Conservation (phyloP, 2,888 invertebrate species). For the Ectemnius cavifrons region DNA sequence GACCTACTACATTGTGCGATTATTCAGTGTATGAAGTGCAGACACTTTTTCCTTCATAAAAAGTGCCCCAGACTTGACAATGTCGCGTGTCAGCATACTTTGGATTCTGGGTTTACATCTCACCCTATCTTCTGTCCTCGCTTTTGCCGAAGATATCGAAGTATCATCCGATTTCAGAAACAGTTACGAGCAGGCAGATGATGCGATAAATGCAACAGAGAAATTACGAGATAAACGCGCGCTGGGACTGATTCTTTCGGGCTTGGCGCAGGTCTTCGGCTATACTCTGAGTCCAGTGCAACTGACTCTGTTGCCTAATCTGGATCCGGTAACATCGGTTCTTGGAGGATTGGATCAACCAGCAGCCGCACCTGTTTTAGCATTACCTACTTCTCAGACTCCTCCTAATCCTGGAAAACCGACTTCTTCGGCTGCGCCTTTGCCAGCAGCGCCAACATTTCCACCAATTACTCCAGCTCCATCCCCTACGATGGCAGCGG, state of each 20-base stretch:
- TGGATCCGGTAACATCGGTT: conserved; percentile 21
- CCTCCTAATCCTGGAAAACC: conserved; percentile 16
- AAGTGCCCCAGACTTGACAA: conserved; percentile 4
- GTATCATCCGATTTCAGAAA: neutral
- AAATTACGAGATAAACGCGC: conserved; percentile 71
- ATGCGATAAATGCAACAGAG: conserved; percentile 20
- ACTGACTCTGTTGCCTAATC: conserved; percentile 68
- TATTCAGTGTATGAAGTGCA: conserved; percentile 17
- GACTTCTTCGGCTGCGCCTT: conserved; percentile 10
- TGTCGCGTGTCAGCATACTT: neutral
- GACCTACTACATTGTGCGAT: neutral
- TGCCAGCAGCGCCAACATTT: conserved; percentile 11
- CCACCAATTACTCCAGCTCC: conserved; percentile 6
- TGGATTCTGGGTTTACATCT: neutral
- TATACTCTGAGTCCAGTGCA: conserved; percentile 69
- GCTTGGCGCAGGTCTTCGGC: conserved; percentile 72
- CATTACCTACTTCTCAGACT: conserved; percentile 20
- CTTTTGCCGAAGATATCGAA: neutral
- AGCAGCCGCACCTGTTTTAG: conserved; percentile 8
- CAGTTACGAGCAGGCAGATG: neutral
- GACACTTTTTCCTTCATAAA: neutral
- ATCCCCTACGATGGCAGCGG: conserved; percentile 32
- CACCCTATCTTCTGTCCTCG: no score
- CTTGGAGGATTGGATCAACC: neutral
- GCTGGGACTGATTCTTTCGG: conserved; percentile 72